Evolutionary conservation across 2,888 invertebrate genomes (phyloP).

Genomic region (Adela reaumurella): DNA sequence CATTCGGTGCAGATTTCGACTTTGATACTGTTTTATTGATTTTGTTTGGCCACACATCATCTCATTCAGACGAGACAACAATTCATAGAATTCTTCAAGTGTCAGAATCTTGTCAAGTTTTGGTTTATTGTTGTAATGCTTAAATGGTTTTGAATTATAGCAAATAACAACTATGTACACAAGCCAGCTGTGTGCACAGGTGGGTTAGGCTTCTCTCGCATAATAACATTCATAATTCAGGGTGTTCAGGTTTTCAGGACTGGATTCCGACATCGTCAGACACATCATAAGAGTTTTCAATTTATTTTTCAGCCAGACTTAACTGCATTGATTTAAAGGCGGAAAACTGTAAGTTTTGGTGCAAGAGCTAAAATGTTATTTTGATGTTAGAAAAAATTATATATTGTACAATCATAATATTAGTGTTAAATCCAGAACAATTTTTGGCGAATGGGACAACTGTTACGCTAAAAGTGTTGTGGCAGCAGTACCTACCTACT

Average conservation of each 20-base stretch:
- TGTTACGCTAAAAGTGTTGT: background rate
- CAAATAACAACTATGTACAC: too few species aligned
- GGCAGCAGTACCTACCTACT: background rate
- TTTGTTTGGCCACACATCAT: too few species aligned
- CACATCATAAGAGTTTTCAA: conserved; percentile 6
- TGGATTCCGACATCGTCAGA: background rate
- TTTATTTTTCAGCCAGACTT: conserved; percentile 54
- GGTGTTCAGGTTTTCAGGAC: background rate
- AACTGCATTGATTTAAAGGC: conserved; percentile 60
- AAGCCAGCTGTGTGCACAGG: background rate
- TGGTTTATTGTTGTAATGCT: too few species aligned
- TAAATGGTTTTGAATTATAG: too few species aligned
- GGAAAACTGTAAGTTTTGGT: conserved; percentile 49
- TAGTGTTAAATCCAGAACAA: background rate
- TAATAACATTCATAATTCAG: background rate
- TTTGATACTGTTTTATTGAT: too few species aligned
- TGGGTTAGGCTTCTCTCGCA: background rate
- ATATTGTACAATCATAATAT: background rate
- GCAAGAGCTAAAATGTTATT: conserved; percentile 1
- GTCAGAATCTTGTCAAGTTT: too few species aligned
- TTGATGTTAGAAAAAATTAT: conserved; percentile 1
- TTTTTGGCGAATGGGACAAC: background rate
- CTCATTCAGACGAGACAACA: too few species aligned
- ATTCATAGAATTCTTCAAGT: too few species aligned
- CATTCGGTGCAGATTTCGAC: too few species aligned